Evolutionary conservation across 1,140 invertebrate species (phyloP).

Genomic region (Ceratitis capitata): DNA sequence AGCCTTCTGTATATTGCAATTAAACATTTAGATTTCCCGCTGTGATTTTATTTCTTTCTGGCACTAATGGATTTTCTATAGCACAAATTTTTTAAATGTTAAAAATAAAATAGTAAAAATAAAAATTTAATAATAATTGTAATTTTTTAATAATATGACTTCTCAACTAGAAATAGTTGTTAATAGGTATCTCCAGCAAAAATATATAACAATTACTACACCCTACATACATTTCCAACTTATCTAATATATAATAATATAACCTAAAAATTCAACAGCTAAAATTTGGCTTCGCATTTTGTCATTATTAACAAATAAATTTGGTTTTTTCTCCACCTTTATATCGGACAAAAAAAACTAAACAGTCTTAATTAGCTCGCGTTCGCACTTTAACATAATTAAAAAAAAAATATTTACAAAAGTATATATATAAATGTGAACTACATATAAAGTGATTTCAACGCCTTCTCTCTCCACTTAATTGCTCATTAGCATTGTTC

Average conservation of each 20-base stretch:
- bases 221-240: not conserved
- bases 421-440: not conserved
- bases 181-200: not conserved
- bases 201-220: not conserved
- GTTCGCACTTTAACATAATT: not conserved
- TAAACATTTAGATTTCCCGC: not conserved
- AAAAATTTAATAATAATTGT: not conserved
- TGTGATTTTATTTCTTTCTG: not conserved
- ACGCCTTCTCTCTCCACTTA: not conserved
- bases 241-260: not conserved
- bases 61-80: constrained; percentile 9
- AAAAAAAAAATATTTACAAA: not conserved
- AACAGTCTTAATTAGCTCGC: constrained; percentile 33
- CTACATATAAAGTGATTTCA: not conserved
- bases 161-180: not conserved
- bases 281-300: constrained; percentile 14
- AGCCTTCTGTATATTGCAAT: not conserved
- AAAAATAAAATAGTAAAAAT: too few relatives aligned
- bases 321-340: not conserved
- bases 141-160: not conserved
- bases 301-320: constrained; percentile 26
- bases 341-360: not conserved
- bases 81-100: not conserved
- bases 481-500: constrained; percentile 46
- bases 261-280: constrained; percentile 1